A percentile compares a stretch with the other conserved stretches of the same genome.
Evolutionary conservation across 2,797 vertebrate genomes (phyloP).

Genomic region (Phoxinus dragarum): DNA sequence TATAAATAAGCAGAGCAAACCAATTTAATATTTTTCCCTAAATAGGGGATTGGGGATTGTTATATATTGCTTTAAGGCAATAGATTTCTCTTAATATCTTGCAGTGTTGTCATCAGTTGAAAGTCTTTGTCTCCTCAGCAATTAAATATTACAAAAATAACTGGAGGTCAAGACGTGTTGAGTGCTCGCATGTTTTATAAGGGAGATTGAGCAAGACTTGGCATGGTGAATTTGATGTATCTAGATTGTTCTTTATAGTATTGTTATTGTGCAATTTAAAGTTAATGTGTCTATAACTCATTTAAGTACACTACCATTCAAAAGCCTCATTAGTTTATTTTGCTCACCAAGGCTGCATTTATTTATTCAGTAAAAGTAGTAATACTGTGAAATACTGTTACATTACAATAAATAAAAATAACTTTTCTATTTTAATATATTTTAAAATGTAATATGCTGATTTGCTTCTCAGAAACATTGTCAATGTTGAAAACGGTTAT

Average conservation of each 20-base stretch:
- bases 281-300: neutral
- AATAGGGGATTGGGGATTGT: neutral
- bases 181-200: slow-evolving; percentile 15
- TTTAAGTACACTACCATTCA: neutral
- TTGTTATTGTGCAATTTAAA: neutral
- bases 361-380: neutral
- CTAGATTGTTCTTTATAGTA: neutral
- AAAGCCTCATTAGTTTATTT: neutral
- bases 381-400: neutral
- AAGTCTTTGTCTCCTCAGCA: neutral
- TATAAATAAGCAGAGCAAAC: neutral
- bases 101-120: neutral
- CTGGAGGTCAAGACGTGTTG: neutral
- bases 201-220: slow-evolving; percentile 1
- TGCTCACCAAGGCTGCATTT: neutral
- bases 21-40: too few species aligned
- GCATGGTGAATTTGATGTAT: neutral
- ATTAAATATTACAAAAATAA: slow-evolving; percentile 15
- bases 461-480: neutral
- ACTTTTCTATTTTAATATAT: too few species aligned
- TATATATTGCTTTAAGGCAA: neutral
- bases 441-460: neutral
- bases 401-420: neutral
- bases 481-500: neutral
- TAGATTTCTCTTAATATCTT: neutral